phyloP scores from a whole-genome alignment of 30 jellyfish, hydroid and myxozoan species.

The Aurelia sp. region DNA sequence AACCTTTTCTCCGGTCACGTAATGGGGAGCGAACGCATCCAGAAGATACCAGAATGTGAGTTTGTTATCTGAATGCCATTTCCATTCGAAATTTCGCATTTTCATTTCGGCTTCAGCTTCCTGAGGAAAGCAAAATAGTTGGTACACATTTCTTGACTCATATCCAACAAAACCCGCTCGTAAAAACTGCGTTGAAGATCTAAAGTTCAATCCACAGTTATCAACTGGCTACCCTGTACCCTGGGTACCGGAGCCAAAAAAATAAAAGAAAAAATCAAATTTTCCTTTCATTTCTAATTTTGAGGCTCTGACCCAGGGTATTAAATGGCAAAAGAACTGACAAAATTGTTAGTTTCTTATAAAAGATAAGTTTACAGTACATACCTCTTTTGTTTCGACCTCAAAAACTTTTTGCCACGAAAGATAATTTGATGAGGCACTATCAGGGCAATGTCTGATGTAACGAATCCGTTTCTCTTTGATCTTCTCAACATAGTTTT shows the following conservation, averaged over 20 bases:
- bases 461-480: slow-evolving; percentile 61
- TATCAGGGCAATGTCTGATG: slow-evolving; percentile 72
- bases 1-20: slow-evolving; percentile 69
- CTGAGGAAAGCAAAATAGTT: slow-evolving; percentile 13
- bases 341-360: no score
- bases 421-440: slow-evolving; percentile 60
- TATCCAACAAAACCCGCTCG: neutral
- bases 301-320: no score
- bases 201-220: no score
- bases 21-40: slow-evolving; percentile 71
- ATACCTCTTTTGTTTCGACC: slow-evolving; percentile 63
- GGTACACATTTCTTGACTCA: neutral
- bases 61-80: slow-evolving; percentile 56
- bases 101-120: slow-evolving; percentile 70
- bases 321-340: no score
- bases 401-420: slow-evolving; percentile 84
- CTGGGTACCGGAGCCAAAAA: no score
- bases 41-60: slow-evolving; percentile 50
- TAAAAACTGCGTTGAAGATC: no score
- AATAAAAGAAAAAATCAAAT: no score
- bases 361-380: no score
- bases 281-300: no score
- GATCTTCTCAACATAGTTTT: slow-evolving; percentile 62
- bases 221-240: no score
- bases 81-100: slow-evolving; percentile 67